Percentiles rank a stretch among this genome's conserved stretches.
phyloP scores from a whole-genome alignment of 2,797 vertebrate genomes.

The Onychomys torridus region DNA sequence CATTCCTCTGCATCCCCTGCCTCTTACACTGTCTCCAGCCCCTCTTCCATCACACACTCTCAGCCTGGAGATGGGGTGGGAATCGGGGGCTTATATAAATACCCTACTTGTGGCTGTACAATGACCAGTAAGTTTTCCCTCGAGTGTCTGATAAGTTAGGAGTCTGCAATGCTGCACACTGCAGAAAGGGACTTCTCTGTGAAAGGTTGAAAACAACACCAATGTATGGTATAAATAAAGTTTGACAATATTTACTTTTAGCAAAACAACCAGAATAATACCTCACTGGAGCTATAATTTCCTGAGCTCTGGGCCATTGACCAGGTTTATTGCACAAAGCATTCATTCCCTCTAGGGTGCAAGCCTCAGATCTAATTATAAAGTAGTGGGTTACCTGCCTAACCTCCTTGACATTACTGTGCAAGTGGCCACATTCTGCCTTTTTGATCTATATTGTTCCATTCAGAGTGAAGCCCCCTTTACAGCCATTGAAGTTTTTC shows the following conservation, averaged over 20 bases:
- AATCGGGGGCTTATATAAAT: neutral
- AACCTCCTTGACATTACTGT: neutral
- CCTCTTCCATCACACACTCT: neutral
- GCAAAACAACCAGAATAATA: neutral
- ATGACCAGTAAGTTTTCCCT: neutral
- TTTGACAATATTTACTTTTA: neutral
- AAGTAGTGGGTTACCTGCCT: neutral
- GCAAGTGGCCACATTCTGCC: neutral
- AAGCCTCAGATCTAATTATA: neutral
- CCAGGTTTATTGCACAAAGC: neutral
- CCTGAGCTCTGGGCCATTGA: too few relatives aligned
- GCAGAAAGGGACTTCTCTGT: neutral
- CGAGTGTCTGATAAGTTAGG: neutral
- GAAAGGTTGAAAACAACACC: neutral
- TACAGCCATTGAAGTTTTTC: neutral
- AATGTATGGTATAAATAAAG: neutral
- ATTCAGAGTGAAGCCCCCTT: neutral
- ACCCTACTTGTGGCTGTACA: neutral
- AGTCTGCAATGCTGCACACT: neutral
- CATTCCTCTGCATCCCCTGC: neutral
- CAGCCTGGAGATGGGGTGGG: too few relatives aligned
- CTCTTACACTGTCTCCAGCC: neutral
- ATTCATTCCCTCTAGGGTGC: neutral
- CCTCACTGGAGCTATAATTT: neutral
- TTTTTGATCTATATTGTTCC: neutral